Conservation (phyloP, 1,140 invertebrate genomes). For the Orchestia grillus region DNA sequence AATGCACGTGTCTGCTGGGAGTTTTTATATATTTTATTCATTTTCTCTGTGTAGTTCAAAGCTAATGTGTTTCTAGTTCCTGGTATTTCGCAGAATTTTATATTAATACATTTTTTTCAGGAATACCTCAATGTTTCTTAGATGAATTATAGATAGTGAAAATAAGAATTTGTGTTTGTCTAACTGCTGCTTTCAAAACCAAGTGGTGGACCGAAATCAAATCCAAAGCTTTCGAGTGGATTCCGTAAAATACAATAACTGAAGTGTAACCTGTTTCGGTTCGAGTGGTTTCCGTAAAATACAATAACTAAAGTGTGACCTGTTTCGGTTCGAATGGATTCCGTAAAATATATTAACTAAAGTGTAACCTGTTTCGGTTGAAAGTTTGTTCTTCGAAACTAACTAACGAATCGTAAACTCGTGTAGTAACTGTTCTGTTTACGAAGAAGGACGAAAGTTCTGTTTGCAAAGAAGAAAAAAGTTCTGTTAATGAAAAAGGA, state of each 20-base stretch:
- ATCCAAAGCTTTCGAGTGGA: not conserved
- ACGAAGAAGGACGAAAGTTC: too few relatives aligned
- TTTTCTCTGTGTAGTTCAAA: not conserved
- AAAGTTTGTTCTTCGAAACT: not conserved
- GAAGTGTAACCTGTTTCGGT: too few relatives aligned
- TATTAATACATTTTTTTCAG: not conserved
- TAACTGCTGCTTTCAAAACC: not conserved
- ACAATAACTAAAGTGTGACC: too few relatives aligned
- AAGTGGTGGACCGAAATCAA: not conserved
- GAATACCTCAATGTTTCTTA: not conserved
- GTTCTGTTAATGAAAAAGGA: too few relatives aligned
- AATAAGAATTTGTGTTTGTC: not conserved
- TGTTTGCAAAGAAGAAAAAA: too few relatives aligned
- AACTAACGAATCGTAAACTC: not conserved
- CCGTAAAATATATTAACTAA: not conserved
- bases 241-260: not conserved
- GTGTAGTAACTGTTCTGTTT: not conserved
- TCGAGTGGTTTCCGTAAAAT: not conserved
- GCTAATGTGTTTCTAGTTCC: not conserved
- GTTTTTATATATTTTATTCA: not conserved
- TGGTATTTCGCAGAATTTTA: not conserved
- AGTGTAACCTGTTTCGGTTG: not conserved
- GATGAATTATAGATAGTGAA: not conserved
- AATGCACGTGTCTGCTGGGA: not conserved
- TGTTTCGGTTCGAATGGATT: not conserved